These are phyloP conservation scores for Syrista parreyssii DNA, from an alignment of 2,888 invertebrate genomes.

Conservation along the genomic window DNA sequence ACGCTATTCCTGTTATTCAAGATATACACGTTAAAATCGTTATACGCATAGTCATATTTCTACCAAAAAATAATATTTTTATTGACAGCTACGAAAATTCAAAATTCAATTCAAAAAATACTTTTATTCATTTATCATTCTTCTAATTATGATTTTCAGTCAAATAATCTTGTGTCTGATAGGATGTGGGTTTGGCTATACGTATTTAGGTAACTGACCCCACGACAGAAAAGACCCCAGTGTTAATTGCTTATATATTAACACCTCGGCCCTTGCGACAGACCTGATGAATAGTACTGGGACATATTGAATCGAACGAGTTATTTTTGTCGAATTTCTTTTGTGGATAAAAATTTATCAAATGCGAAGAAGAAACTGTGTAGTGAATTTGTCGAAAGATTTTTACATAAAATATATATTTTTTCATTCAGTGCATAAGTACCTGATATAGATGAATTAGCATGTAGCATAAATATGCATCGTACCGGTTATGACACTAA, in stretches of 20 bases:
- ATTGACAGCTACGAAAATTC: no score
- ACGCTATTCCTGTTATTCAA: background rate
- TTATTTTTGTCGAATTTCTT: background rate
- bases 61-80: background rate
- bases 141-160: background rate
- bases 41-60: background rate
- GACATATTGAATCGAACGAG: background rate
- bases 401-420: background rate
- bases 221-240: conserved; percentile 19
- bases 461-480: no score
- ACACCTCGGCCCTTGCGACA: conserved; percentile 18
- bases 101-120: no score
- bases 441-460: background rate
- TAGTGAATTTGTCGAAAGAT: background rate
- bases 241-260: conserved; percentile 32
- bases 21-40: background rate
- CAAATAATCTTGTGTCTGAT: background rate
- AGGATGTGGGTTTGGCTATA: background rate
- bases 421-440: background rate
- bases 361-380: background rate
- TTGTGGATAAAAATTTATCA: background rate
- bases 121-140: background rate
- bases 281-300: background rate
- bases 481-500: background rate
- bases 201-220: conserved; percentile 15